Conservation (phyloP, 2,888 invertebrate species). For the Megalurothrips usitatus region DNA sequence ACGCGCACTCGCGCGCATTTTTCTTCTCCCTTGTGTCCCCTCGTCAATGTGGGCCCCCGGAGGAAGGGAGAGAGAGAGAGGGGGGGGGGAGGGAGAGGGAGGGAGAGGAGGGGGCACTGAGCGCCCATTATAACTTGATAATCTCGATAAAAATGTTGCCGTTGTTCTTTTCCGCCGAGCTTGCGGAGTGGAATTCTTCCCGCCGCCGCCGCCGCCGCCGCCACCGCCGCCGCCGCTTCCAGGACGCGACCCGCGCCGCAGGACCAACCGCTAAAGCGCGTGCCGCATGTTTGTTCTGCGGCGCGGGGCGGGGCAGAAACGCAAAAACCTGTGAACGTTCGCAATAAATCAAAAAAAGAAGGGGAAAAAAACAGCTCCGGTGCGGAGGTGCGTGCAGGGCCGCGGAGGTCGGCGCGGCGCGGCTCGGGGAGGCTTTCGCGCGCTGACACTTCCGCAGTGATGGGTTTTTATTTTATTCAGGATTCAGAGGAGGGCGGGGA, state of each 20-base stretch:
- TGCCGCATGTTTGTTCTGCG: not conserved
- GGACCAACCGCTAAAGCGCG: not conserved
- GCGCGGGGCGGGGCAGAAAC: not conserved
- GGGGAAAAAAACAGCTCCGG: too few relatives aligned
- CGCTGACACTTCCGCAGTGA: not conserved
- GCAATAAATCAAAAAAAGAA: too few relatives aligned
- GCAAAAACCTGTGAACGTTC: too few relatives aligned
- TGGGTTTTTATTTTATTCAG: constrained; percentile 9
- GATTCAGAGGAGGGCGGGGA: too few relatives aligned
- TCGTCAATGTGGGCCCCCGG: not conserved
- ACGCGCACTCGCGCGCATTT: too few relatives aligned
- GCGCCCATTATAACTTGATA: not conserved
- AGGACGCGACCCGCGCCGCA: not conserved
- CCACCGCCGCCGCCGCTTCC: not conserved
- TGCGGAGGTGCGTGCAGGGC: not conserved
- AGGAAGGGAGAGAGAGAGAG: not conserved
- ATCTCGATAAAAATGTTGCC: constrained; percentile 15
- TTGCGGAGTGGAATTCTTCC: not conserved
- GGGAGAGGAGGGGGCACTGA: not conserved
- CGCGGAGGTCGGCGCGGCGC: not conserved
- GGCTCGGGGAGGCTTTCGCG: not conserved
- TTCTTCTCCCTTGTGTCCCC: not conserved
- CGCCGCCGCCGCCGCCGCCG: not conserved
- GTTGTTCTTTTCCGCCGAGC: not conserved
- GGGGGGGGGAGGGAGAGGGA: not conserved